Base-by-base conservation (phyloP, 2,888 invertebrate species). In the Volucella bombylans region DNA sequence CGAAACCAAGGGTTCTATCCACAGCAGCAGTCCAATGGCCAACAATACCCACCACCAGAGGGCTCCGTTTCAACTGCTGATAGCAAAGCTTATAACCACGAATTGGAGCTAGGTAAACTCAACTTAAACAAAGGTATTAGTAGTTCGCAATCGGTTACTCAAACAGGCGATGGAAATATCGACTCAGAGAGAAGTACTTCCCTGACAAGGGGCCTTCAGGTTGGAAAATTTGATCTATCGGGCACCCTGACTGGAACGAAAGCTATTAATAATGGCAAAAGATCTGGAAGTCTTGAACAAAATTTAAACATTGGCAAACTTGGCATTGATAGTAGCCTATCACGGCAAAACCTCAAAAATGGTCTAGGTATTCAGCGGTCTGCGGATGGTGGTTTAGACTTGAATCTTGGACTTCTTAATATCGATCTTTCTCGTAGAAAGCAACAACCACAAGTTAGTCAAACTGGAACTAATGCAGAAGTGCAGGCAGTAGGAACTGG, bases 161-260 rank as follows among this genome's bases (percentile, higher is more conserved):
- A 87, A 3, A 68, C 65, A 4, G 83, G 88, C 1, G 88, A 90
- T 87, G 90, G 90, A 4, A 89, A 86, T 8, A 89, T 89, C 0
- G 87, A 88, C 23, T 87, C 90, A 1, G 85, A 89, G 1, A 87
- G 88, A 1, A 90, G 88, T n/a, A 88, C 89, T 67, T 88, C 91
- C 1, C 82, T 88, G 10, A 88, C 88, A 0, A 87, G 88, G 0
- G 91, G 89, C 0, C 31, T 90, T 1, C 90, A 90, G 8, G 4
- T 91, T 4, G 91, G 91, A 0, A 88, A 89, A 2, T 81, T 91
- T n/a, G 89, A 89, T 39, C 54, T 91, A 4, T 90, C 90, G 54
- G 89, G 90, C 59, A 91, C 91, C 0, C 15, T 91, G 47, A 90
- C 91, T 4, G 88, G 89, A 11, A 88, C 89, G 0, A 82, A 87